Conservation (phyloP, 2,888 invertebrate species). For the Erannis defoliaria region DNA sequence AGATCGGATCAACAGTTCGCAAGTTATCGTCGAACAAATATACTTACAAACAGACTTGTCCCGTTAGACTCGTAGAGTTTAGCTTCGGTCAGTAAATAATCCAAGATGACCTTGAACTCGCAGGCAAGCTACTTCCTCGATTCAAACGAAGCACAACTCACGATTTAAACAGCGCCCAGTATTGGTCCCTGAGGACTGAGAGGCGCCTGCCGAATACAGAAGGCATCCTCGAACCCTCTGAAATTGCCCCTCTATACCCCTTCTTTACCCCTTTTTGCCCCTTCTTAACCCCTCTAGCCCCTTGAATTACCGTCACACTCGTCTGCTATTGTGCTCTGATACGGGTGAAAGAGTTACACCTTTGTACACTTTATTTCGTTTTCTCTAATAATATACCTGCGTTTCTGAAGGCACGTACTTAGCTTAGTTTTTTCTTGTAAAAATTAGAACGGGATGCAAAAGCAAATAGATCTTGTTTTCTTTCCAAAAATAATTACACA, state of each 20-base stretch:
- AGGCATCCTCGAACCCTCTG: conserved; percentile 23
- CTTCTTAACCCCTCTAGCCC: conserved; percentile 11
- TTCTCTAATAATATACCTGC: too few species aligned
- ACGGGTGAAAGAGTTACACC: conserved; percentile 20
- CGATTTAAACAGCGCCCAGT: conserved; percentile 52
- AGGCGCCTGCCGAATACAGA: conserved; percentile 30
- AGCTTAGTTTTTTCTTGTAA: too few species aligned
- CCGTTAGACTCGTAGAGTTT: too few species aligned
- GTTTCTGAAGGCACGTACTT: too few species aligned
- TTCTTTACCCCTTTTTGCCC: conserved; percentile 14
- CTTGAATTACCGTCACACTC: conserved; percentile 24
- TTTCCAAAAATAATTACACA: too few species aligned
- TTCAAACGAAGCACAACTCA: conserved; percentile 46
- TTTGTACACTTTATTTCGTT: conserved; percentile 20
- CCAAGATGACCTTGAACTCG: neutral
- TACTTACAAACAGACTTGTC: too few species aligned
- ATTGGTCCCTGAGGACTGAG: conserved; percentile 38
- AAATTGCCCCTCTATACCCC: conserved; percentile 29
- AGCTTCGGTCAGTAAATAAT: neutral
- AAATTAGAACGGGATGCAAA: too few species aligned
- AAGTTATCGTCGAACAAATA: too few species aligned
- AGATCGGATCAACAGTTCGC: too few species aligned
- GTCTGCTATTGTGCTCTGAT: conserved; percentile 26
- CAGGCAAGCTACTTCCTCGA: conserved; percentile 3
- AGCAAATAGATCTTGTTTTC: too few species aligned